A percentile compares a stretch with the other conserved stretches of the same genome.
phyloP scores from a whole-genome alignment of 2,113 vertebrate genomes.

The Pangasianodon hypophthalmus region DNA sequence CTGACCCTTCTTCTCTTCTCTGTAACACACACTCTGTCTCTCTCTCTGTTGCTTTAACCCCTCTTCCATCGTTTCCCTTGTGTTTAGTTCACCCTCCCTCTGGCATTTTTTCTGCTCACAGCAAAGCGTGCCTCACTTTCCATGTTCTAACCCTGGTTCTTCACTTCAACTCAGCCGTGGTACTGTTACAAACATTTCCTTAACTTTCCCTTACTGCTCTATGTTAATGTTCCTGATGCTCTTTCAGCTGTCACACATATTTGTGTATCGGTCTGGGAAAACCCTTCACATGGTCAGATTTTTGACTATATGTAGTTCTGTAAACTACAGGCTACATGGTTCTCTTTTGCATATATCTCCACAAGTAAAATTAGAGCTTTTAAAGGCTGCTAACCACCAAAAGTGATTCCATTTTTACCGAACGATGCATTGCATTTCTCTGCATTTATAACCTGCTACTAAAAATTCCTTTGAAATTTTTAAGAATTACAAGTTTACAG shows the following conservation, averaged over 20 bases:
- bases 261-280: too few species aligned
- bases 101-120: neutral
- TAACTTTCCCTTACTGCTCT: neutral
- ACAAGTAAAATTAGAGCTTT: neutral
- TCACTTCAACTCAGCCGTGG: neutral
- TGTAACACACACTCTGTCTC: neutral
- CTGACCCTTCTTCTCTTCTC: conserved; percentile 20
- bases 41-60: conserved; percentile 34
- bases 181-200: neutral
- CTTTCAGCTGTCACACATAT: too few species aligned
- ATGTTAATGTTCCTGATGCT: neutral
- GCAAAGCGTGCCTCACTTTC: neutral
- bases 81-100: neutral
- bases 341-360: neutral
- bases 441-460: neutral
- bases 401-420: neutral
- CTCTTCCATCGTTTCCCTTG: neutral
- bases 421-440: neutral
- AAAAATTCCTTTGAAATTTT: neutral
- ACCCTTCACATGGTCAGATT: neutral
- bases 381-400: neutral
- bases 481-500: neutral
- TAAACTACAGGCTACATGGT: too few species aligned
- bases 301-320: too few species aligned
- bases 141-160: neutral